Evolutionary conservation across 1,140 invertebrate species (phyloP), one percentile per base, ranked within the genome.

Genomic region (Manduca sexta): DNA sequence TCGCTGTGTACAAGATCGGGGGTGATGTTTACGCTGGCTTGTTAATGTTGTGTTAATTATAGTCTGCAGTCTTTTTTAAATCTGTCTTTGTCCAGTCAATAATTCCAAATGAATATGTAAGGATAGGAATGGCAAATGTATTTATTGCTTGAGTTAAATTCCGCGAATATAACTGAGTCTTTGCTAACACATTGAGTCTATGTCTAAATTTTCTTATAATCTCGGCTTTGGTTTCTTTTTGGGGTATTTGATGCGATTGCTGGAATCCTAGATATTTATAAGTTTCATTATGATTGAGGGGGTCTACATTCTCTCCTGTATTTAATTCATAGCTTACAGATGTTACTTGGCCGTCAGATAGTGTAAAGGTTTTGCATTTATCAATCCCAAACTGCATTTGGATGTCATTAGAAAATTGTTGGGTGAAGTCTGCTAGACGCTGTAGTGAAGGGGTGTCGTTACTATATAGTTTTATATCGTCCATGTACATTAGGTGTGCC

Each of bases 91-190:
- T 33, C 46, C 52, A 55, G 5, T 15, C 38, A 5, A 52, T 52
- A 8, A 52, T 41, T 10, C 49, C 42, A 21, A 51, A 51, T 38
- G 49, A 50, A 26, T 53, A 53, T 17, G 51, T 53, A 14, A 53
- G 33, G 21, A 48, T 34, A 4, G 52, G 52, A 5, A 56, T 47
- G 5, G 53, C 47, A 38, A 34, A 56, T 3, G 53, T 56, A 15
- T 56, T 56, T 1, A 56, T 51, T 8, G 54, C 45, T 50, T 26
- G 4, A 26, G 8, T 26, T 5, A 8, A 5, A 8, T 26, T 26
- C 8, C 1, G 4, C 8, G 21, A 26, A 8, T 26, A 5, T 26
- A 26, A 26, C 8, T 26, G 21, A 8, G 21, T 5, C 8, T 8
- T 26, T 26, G 8, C 4, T 26, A 26, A 5, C 8, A 5, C 4